Evolutionary conservation across 2,888 invertebrate species (phyloP).

Genomic region (Nemapogon koenigi): DNA sequence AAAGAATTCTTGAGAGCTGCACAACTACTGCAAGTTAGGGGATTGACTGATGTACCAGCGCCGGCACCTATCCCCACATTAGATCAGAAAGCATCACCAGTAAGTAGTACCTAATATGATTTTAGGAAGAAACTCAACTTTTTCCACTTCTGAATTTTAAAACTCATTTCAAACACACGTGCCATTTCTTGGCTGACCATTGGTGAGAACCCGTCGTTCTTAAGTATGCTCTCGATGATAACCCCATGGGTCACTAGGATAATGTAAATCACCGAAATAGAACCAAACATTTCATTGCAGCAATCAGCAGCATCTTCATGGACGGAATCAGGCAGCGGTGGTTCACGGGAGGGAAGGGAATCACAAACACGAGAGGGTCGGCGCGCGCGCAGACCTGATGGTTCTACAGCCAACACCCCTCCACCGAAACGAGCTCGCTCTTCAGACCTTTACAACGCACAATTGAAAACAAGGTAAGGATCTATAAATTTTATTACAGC

Average conservation of each 20-base stretch:
- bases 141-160: neutral
- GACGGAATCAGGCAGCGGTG: slow-evolving; percentile 55
- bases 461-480: slow-evolving; percentile 57
- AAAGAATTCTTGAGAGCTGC: slow-evolving; percentile 87
- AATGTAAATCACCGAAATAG: neutral
- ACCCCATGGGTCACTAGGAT: neutral
- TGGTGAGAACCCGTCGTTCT: neutral
- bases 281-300: slow-evolving; percentile 10
- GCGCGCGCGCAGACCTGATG: slow-evolving; percentile 59
- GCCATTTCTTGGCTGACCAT: neutral
- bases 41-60: slow-evolving; percentile 81
- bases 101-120: slow-evolving; percentile 39
- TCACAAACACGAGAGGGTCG: slow-evolving; percentile 36
- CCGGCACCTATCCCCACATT: slow-evolving; percentile 50
- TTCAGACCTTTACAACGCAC: slow-evolving; percentile 71
- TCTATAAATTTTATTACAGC: no score
- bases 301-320: slow-evolving; percentile 50
- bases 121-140: neutral
- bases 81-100: slow-evolving; percentile 75
- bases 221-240: no score
- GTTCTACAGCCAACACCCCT: slow-evolving; percentile 57
- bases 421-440: slow-evolving; percentile 76
- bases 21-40: slow-evolving; percentile 85
- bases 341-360: slow-evolving; percentile 45
- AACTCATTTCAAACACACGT: neutral